Evolutionary conservation across 2,888 invertebrate genomes (phyloP).

Genomic region (Drosophila yooni): DNA sequence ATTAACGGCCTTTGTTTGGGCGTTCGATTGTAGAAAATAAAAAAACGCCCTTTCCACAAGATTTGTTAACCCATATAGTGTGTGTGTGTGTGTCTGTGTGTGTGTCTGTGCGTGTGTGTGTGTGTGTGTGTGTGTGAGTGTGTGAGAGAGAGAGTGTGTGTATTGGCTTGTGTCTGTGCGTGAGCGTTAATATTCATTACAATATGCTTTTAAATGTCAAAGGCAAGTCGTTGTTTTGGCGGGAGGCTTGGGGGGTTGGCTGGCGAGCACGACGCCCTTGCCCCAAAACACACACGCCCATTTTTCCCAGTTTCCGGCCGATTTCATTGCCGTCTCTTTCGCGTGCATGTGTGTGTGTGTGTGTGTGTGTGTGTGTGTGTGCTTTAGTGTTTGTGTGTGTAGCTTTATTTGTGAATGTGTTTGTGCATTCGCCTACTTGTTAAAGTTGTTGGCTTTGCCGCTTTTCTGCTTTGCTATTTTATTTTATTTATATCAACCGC

Average conservation of each 20-base stretch:
- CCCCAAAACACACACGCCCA: conserved; percentile 10
- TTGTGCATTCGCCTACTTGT: conserved; percentile 44
- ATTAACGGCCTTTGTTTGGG: conserved; percentile 17
- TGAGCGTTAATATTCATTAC: conserved; percentile 66
- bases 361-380: conserved; percentile 7
- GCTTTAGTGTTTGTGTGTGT: conserved; percentile 7
- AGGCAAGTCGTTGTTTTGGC: conserved; percentile 33
- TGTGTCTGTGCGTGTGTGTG: conserved; percentile 18
- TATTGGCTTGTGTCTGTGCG: conserved; percentile 16
- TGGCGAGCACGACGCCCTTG: conserved; percentile 13
- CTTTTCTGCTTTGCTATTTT: conserved; percentile 48
- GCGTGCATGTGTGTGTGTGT: not conserved
- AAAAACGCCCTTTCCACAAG: not conserved
- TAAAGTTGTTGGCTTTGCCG: conserved; percentile 39
- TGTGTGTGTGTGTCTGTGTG: not conserved
- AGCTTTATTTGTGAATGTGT: conserved; percentile 46
- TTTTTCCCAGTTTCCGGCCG: conserved; percentile 31
- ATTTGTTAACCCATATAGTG: not conserved
- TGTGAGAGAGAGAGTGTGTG: not conserved
- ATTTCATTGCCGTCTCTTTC: conserved; percentile 42
- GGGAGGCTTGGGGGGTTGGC: not conserved
- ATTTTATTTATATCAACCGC: conserved; percentile 51
- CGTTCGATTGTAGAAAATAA: conserved; percentile 8
- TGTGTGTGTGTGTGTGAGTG: not conserved
- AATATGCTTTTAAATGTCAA: conserved; percentile 63